phyloP scores from a whole-genome alignment of 2,888 invertebrate species.

The Stenichneumon culpator region DNA sequence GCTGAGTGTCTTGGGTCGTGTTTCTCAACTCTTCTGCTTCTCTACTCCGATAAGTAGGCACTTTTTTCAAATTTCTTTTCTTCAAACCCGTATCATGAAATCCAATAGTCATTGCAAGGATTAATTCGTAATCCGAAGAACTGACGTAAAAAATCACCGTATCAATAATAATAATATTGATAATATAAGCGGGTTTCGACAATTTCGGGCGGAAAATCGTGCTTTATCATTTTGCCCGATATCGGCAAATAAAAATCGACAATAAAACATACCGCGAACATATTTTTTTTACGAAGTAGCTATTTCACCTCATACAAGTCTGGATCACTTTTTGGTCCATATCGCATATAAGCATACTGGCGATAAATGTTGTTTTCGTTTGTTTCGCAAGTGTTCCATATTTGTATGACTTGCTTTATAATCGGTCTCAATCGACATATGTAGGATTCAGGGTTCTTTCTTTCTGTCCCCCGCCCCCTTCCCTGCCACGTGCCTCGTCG shows the following conservation, averaged over 20 bases:
- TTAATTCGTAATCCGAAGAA: too few species aligned
- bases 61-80: not conserved
- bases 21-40: not conserved
- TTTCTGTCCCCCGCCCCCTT: not conserved
- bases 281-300: too few species aligned
- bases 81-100: too few species aligned
- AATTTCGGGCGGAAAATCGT: too few species aligned
- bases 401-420: constrained; percentile 37
- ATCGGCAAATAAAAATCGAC: too few species aligned
- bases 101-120: too few species aligned
- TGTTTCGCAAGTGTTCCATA: constrained; percentile 10
- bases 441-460: constrained; percentile 25
- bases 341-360: not conserved
- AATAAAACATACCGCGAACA: too few species aligned
- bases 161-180: too few species aligned
- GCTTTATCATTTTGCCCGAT: too few species aligned
- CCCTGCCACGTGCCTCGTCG: constrained; percentile 3
- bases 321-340: not conserved
- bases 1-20: not conserved
- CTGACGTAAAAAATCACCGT: too few species aligned
- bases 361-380: not conserved
- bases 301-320: not conserved
- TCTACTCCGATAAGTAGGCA: not conserved
- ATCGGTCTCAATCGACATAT: constrained; percentile 52
- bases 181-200: too few species aligned